Base-by-base conservation (phyloP, 1,140 invertebrate genomes). In the Helicoverpa zea region DNA sequence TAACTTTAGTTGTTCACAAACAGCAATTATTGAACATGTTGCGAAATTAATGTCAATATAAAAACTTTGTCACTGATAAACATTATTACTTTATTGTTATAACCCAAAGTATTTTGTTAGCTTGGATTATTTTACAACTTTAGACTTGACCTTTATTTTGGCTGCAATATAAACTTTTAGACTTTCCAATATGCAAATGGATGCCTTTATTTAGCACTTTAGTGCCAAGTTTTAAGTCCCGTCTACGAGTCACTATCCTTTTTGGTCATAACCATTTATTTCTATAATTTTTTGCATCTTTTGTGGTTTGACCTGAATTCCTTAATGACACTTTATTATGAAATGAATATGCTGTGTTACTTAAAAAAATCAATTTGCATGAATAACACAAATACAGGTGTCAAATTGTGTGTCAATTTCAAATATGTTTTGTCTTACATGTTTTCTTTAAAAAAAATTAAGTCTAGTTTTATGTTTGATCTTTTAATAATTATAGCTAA, bases 21-120 rank as follows among this genome's bases (percentile, higher is more conserved):
- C 14, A 72, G 23, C 18, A 58, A 58, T 51, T 78, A 78, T 64
- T 78, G 43, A 82, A 73, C 47, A 79, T 56, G 51, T 49, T 68
- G 16, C 49, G 64, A 49, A 68, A 68, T 43, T 43, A 68, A 68
- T 9, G 43, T 68, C 43, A 23, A 23, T 68, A 68, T 43, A 49
- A 43, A 68, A 49, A 68, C 64, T 68, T 68, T 68, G 43, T 51
- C 16, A 68, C 35, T 68, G 43, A 68, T 68, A 68, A 49, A 43
- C 43, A 12, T 11, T 11, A 18, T 49, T 68, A 68, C 47, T 68
- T 68, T 68, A 23, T 68, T 68, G 30, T 66, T 23, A 49, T 49
- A 18, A 68, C 5, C 18, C 58, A 4, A 58, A 14, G n/a, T 58
- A 18, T 5, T 11, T 58, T 14, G 16, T 58, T 58, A 58, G 16